Conservation (phyloP, 2,113 vertebrate genomes). For the Bufo gargarizans region DNA sequence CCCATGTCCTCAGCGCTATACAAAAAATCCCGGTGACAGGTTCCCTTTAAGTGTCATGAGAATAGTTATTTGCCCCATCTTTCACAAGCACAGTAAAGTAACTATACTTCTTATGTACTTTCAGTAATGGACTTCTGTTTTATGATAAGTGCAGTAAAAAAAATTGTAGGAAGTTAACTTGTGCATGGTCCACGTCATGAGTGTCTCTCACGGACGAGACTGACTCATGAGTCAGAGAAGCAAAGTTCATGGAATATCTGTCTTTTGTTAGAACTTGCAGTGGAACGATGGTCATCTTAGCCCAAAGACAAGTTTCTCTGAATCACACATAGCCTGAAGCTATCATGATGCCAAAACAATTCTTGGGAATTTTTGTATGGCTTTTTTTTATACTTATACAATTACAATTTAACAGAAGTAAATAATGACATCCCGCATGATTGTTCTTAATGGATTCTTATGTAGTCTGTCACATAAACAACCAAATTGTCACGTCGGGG, state of each 20-base stretch:
- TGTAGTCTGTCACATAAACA: neutral
- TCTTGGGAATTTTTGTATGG: too few species aligned
- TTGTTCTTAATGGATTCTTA: neutral
- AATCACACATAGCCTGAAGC: neutral
- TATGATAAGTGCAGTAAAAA: neutral
- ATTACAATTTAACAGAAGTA: too few species aligned
- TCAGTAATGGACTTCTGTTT: conserved; percentile 2
- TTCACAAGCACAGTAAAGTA: neutral
- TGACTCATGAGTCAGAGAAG: conserved; percentile 29
- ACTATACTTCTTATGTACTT: neutral
- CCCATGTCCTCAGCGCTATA: too few species aligned
- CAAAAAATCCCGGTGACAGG: too few species aligned
- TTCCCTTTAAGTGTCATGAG: neutral
- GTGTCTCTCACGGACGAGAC: conserved; percentile 36
- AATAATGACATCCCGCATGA: neutral
- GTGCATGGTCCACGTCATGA: neutral
- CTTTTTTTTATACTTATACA: too few species aligned
- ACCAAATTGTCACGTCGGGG: too few species aligned
- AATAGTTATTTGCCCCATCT: neutral
- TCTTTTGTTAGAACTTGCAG: conserved; percentile 16
- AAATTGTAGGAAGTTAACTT: conserved; percentile 43
- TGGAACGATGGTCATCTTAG: neutral
- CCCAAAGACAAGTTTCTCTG: neutral
- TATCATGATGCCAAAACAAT: neutral
- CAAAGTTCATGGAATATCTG: conserved; percentile 27